phyloP scores from a whole-genome alignment of 2,113 vertebrate genomes.

The Sander vitreus region DNA sequence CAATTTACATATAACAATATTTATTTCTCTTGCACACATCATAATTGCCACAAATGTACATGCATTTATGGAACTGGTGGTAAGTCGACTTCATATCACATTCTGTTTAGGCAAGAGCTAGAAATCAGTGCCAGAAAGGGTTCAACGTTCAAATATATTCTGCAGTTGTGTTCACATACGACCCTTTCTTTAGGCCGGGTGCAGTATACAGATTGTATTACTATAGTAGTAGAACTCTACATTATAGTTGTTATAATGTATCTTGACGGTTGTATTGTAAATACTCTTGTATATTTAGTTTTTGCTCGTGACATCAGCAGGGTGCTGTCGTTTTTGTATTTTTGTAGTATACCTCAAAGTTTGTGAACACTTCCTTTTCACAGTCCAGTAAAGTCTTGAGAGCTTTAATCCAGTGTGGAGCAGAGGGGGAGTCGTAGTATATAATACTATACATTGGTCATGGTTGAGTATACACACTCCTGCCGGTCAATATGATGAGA shows the following conservation, averaged over 20 bases:
- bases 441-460: background rate
- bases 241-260: background rate
- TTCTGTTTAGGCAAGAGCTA: background rate
- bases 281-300: background rate
- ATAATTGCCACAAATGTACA: slow-evolving; percentile 39
- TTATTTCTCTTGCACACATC: slow-evolving; percentile 22
- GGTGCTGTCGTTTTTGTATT: background rate
- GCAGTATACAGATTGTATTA: background rate
- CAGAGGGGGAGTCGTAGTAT: background rate
- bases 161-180: slow-evolving; percentile 3
- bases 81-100: background rate
- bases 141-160: background rate
- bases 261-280: background rate
- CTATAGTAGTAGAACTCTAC: background rate
- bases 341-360: background rate
- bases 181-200: background rate
- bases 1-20: slow-evolving; percentile 60
- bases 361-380: background rate
- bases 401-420: background rate
- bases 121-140: background rate
- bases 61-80: slow-evolving; percentile 1
- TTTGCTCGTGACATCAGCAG: background rate
- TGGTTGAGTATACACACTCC: background rate
- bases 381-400: background rate
- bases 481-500: background rate